A percentile compares a stretch with the other conserved stretches of the same genome.
These are phyloP conservation scores for Orientallactaga bullata DNA, from an alignment of 2,113 vertebrate genomes.

Conservation along the genomic window DNA sequence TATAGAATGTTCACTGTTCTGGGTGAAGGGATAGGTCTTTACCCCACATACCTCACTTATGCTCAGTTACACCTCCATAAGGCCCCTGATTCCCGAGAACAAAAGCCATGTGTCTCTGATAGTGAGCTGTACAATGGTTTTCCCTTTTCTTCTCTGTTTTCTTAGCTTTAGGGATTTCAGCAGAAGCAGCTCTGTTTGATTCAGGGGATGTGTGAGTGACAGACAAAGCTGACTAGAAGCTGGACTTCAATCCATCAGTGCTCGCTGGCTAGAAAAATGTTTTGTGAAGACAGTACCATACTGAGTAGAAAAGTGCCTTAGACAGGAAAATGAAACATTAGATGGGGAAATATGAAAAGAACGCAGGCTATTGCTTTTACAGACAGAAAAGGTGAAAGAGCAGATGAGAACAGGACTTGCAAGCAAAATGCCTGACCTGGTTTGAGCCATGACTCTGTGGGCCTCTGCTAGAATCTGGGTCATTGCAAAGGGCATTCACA, in stretches of 20 bases:
- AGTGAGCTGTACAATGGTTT: background rate
- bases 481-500: background rate
- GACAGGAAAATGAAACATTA: background rate
- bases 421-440: background rate
- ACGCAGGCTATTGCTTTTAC: slow-evolving; percentile 3
- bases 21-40: background rate
- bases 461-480: background rate
- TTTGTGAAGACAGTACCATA: background rate
- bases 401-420: background rate
- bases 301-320: slow-evolving; percentile 31
- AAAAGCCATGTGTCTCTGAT: background rate
- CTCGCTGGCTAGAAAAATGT: background rate
- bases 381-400: slow-evolving; percentile 1
- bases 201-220: background rate
- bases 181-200: background rate
- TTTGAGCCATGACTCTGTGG: background rate
- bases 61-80: fast-evolving
- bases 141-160: slow-evolving; percentile 1
- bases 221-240: background rate
- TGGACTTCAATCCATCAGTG: background rate
- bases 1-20: background rate
- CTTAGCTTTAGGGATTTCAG: slow-evolving; percentile 22
- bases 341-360: background rate
- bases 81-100: background rate
- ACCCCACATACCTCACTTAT: background rate